Evolutionary conservation across 1,140 invertebrate genomes (phyloP).

Genomic region (Thalassaphorura encarpata): DNA sequence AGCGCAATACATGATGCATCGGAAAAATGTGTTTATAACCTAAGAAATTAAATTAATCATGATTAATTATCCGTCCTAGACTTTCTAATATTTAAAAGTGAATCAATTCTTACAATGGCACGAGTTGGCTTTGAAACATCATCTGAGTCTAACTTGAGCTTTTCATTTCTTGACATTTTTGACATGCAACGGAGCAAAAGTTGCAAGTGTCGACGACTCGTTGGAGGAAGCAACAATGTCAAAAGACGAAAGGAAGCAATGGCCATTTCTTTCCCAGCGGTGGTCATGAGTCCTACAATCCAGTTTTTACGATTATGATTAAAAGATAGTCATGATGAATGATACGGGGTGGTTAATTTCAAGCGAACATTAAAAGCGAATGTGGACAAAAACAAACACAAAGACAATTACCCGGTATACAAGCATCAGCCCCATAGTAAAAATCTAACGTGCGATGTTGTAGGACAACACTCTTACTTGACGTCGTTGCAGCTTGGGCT

Average conservation of each 20-base stretch:
- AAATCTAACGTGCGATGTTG: conserved; percentile 19
- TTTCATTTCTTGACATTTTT: conserved; percentile 27
- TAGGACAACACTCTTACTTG: too few species aligned
- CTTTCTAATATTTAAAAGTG: too few species aligned
- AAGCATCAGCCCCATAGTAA: conserved; percentile 26
- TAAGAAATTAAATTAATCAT: conserved; percentile 1
- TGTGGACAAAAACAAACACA: conserved; percentile 6
- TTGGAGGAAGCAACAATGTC: conserved; percentile 20
- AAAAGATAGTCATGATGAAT: background rate
- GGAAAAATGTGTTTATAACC: conserved; percentile 29
- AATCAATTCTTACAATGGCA: conserved; percentile 23
- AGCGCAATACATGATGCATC: conserved; percentile 7
- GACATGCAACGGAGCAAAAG: conserved; percentile 27
- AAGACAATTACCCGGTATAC: conserved; percentile 30
- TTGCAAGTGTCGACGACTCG: conserved; percentile 26
- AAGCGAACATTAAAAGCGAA: background rate
- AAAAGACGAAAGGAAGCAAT: conserved; percentile 25
- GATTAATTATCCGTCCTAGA: background rate
- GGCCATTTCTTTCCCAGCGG: conserved; percentile 24
- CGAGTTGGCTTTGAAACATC: conserved; percentile 24
- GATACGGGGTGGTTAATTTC: background rate
- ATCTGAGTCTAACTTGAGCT: conserved; percentile 29
- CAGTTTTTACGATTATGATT: background rate
- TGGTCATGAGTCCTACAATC: conserved; percentile 24
- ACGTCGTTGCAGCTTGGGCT: too few species aligned